Percentiles rank a stretch among this genome's conserved stretches.
Evolutionary conservation across 2,797 vertebrate species (phyloP).

Genomic region (Heteromormyrus szaboi): DNA sequence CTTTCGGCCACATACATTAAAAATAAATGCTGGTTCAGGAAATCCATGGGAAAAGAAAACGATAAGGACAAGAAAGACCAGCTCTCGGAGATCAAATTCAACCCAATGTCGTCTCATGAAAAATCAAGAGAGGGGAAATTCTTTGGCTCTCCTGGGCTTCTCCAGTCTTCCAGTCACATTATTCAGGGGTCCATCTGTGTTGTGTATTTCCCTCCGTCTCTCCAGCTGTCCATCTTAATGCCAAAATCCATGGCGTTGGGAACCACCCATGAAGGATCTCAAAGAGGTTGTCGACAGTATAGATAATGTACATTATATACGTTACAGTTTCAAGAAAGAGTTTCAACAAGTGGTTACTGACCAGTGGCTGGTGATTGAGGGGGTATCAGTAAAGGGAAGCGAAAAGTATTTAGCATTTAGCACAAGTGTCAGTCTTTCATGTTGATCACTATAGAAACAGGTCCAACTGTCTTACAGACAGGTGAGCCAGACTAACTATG

Average conservation of each 20-base stretch:
- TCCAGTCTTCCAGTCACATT: background rate
- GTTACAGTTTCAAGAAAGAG: background rate
- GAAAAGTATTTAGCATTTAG: background rate
- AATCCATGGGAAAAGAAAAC: background rate
- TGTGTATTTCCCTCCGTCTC: background rate
- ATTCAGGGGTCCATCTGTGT: background rate
- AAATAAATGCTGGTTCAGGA: slow-evolving; percentile 13
- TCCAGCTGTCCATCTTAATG: background rate
- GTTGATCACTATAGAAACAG: background rate
- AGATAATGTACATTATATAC: background rate
- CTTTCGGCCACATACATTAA: background rate
- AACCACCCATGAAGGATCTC: background rate
- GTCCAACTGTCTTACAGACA: background rate
- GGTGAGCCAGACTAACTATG: background rate
- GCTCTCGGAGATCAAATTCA: background rate
- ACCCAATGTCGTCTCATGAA: background rate
- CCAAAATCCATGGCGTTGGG: background rate
- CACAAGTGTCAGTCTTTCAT: background rate
- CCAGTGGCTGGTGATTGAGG: background rate
- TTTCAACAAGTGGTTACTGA: background rate
- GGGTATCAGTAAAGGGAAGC: background rate
- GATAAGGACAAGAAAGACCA: background rate
- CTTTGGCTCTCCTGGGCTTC: slow-evolving; percentile 4
- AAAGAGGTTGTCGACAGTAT: background rate
- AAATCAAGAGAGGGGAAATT: background rate